These are phyloP conservation scores for Cynocephalus volans DNA, from an alignment of 2,113 vertebrate species.

Conservation along the genomic window DNA sequence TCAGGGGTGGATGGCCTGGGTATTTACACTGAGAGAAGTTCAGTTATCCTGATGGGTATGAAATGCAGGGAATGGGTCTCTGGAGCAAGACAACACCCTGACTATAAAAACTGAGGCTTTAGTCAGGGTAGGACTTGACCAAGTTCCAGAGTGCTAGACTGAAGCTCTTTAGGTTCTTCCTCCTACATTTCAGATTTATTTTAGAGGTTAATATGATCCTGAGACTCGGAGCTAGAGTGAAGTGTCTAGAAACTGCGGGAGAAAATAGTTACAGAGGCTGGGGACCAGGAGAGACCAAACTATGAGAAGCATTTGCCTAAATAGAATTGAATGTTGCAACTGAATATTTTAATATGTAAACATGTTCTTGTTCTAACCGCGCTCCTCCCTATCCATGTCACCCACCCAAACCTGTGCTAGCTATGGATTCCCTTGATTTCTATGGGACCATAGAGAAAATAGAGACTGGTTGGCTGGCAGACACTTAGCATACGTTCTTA, in stretches of 20 bases:
- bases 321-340: neutral
- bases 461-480: neutral
- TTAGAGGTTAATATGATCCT: neutral
- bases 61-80: neutral
- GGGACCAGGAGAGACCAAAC: neutral
- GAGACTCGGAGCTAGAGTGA: neutral
- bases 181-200: neutral
- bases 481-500: neutral
- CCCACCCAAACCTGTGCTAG: neutral
- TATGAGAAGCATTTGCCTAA: neutral
- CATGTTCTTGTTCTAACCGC: neutral
- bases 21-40: neutral
- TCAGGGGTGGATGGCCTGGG: neutral
- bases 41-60: neutral
- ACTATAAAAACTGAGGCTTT: neutral
- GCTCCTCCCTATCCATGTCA: neutral
- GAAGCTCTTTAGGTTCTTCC: neutral
- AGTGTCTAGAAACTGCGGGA: neutral
- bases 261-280: neutral
- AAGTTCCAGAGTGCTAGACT: neutral
- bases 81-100: neutral
- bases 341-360: neutral
- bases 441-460: neutral
- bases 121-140: neutral
- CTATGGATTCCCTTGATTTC: neutral